Percentiles rank a stretch among this genome's conserved stretches.
Conservation (phyloP, 35 echinoderm and acorn worm species). For the Anneissia japonica region DNA sequence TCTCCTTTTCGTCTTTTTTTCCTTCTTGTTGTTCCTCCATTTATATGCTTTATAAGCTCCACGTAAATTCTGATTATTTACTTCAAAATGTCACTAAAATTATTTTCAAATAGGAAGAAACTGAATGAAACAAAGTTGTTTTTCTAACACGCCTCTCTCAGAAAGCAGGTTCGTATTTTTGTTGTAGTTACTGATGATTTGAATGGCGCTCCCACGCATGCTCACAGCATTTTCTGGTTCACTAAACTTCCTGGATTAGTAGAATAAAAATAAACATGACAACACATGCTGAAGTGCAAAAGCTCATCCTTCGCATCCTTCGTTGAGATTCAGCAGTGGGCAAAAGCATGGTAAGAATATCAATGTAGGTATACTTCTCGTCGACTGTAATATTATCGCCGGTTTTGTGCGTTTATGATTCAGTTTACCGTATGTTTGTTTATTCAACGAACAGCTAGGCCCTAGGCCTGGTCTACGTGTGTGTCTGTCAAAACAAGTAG, state of each 20-base stretch:
- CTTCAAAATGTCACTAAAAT: not conserved
- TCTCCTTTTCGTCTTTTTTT: slow-evolving; percentile 98
- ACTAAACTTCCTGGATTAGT: not conserved
- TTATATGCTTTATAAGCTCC: not conserved
- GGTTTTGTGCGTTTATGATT: too few relatives aligned
- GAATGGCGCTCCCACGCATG: slow-evolving; percentile 3
- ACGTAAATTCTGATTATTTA: not conserved
- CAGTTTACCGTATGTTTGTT: too few relatives aligned
- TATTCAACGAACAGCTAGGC: too few relatives aligned
- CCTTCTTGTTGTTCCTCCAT: slow-evolving; percentile 93
- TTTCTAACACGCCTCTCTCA: too few relatives aligned
- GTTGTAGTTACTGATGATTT: slow-evolving; percentile 54
- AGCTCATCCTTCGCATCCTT: too few relatives aligned
- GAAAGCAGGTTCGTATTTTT: not conserved
- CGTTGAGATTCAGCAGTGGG: too few relatives aligned
- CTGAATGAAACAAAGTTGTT: too few relatives aligned
- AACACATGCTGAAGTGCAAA: not conserved
- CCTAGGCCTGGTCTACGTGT: too few relatives aligned
- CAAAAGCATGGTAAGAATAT: too few relatives aligned
- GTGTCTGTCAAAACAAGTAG: too few relatives aligned
- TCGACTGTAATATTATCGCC: too few relatives aligned
- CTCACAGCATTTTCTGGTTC: not conserved
- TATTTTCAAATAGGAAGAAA: not conserved
- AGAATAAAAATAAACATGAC: not conserved
- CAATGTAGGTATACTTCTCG: too few relatives aligned